Conservation (phyloP, 2,113 vertebrate species). For the Podiceps cristatus region DNA sequence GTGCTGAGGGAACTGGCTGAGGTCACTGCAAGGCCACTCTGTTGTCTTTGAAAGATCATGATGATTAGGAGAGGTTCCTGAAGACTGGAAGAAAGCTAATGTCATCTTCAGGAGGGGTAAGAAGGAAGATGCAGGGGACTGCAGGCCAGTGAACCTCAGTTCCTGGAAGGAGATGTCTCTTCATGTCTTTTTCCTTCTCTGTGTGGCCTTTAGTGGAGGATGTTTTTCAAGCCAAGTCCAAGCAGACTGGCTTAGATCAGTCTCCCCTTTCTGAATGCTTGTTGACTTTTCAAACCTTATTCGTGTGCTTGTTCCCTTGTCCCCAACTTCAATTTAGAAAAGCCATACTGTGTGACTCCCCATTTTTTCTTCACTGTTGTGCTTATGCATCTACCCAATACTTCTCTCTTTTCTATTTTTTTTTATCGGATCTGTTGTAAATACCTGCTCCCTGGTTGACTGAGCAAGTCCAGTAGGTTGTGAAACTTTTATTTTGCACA, state of each 20-base stretch:
- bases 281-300: neutral
- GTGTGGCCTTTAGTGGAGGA: neutral
- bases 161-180: neutral
- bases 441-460: neutral
- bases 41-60: neutral
- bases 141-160: neutral
- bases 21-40: neutral
- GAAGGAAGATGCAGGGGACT: neutral
- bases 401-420: neutral
- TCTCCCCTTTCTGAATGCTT: neutral
- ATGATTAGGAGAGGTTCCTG: neutral
- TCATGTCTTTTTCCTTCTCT: neutral
- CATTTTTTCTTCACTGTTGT: neutral
- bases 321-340: neutral
- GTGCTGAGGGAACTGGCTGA: neutral
- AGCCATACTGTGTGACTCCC: neutral
- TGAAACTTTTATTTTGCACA: neutral
- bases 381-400: neutral
- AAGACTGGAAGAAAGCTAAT: neutral
- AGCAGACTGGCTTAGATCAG: neutral
- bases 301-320: neutral
- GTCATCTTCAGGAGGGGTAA: neutral
- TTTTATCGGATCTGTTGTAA: accelerated
- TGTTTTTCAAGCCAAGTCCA: neutral
- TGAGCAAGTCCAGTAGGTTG: neutral